Evolutionary conservation across 2,113 vertebrate species (phyloP).

Genomic region (Lepisosteus oculatus): DNA sequence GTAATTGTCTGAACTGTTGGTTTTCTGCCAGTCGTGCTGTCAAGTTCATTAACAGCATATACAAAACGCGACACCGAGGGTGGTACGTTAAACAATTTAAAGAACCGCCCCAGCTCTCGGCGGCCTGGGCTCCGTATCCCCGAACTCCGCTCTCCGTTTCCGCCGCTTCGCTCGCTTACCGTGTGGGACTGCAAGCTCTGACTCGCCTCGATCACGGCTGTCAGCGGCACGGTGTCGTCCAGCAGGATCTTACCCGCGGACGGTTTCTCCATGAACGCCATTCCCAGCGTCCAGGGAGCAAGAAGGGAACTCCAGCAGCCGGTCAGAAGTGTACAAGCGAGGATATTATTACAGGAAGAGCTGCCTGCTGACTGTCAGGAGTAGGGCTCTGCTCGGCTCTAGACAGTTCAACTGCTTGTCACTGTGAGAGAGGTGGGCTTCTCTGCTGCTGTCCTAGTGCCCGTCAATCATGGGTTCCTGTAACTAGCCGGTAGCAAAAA

Average conservation of each 20-base stretch:
- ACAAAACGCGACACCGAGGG: too few species aligned
- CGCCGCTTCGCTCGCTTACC: conserved; percentile 60
- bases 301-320: not conserved
- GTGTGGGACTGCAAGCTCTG: conserved; percentile 91
- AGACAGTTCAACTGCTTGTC: not conserved
- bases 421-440: not conserved
- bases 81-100: too few species aligned
- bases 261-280: conserved; percentile 87
- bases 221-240: conserved; percentile 86
- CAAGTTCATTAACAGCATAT: too few species aligned
- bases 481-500: too few species aligned
- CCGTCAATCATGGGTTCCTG: not conserved
- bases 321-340: too few species aligned
- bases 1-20: too few species aligned
- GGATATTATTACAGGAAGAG: not conserved
- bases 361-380: not conserved
- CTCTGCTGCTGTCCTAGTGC: conserved; percentile 5
- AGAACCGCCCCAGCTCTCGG: too few species aligned
- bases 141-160: not conserved
- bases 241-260: conserved; percentile 71
- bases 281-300: conserved; percentile 40
- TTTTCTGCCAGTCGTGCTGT: too few species aligned
- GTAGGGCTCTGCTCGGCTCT: not conserved
- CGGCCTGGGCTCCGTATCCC: conserved; percentile 3
- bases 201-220: conserved; percentile 84